Conservation (phyloP, 1,140 invertebrate genomes). For the Subanguina moxae region DNA sequence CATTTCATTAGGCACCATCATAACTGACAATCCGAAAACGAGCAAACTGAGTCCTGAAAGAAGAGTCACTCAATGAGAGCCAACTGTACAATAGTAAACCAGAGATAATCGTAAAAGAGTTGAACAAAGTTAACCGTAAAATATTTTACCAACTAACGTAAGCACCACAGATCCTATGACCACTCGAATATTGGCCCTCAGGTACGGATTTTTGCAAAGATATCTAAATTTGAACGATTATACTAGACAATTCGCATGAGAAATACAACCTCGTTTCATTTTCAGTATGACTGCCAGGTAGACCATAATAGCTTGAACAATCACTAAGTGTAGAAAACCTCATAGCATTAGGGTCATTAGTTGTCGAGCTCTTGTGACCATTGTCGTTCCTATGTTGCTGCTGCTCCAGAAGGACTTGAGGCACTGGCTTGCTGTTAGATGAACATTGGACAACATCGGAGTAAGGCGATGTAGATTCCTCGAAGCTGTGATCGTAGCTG, state of each 20-base stretch:
- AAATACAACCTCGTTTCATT: slow-evolving; percentile 29
- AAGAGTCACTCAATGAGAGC: background rate
- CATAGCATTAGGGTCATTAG: slow-evolving; percentile 18
- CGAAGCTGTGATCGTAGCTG: background rate
- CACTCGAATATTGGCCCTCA: slow-evolving; percentile 45
- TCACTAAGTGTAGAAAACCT: slow-evolving; percentile 35
- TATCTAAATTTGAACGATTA: slow-evolving; percentile 20
- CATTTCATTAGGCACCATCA: slow-evolving; percentile 44
- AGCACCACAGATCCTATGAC: slow-evolving; percentile 42
- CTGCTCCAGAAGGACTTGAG: no score
- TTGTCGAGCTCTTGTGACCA: no score
- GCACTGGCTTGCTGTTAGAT: no score
- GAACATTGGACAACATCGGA: no score
- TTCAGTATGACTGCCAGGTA: slow-evolving; percentile 28
- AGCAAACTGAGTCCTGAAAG: background rate
- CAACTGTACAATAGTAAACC: no score
- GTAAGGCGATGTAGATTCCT: no score
- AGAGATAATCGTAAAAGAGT: slow-evolving; percentile 19
- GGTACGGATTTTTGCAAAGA: slow-evolving; percentile 35
- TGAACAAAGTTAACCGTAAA: slow-evolving; percentile 21
- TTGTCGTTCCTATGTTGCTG: no score
- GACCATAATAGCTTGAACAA: slow-evolving; percentile 36
- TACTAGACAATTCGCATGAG: no score
- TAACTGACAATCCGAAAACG: slow-evolving; percentile 36
- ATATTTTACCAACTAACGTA: slow-evolving; percentile 23